Base-by-base conservation (phyloP, 2,888 invertebrate species). In the Apamea anceps region DNA sequence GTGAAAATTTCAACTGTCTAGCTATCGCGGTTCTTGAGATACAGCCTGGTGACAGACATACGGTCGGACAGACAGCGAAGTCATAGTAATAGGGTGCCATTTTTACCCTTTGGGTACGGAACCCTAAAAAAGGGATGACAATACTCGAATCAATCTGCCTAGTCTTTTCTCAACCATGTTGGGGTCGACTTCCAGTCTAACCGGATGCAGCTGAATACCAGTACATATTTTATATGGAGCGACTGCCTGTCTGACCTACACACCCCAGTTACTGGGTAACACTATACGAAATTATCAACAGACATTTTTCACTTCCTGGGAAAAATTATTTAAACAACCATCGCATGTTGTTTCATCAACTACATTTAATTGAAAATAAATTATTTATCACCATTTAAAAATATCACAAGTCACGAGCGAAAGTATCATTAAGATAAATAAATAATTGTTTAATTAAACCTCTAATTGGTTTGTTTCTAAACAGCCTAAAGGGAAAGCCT, bases 401-500 rank as follows among this genome's bases (percentile, higher is more conserved):
- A 70, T 6, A 28, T 12, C 42, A 28, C 15, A 54, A 72, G 28
- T 12, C 32, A 42, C 6, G 6, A 63, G 77, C 8, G 72, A 77
- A 81, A 81, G 72, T 57, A 37, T 48, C n/a, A 76, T 76, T 45
- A 28, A 51, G 6, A 25, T 62, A 62, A 25, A 81, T 21, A 77
- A 62, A 77, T 81, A 77, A 63, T 77, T 67, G 25, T 28, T 68
- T 18, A 68, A 57, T 72, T 42, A 63, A 74, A 32, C 45, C 10
- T 28, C 42, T 70, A 68, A 80, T 80, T 74, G 68, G 74, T 70
- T 60, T 57, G n/a, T 54, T 71, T 51, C 37, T 80, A 28, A 60
- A 28, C 18, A 21, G 13, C 2, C 4, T 63, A 57, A 72, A 62
- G 67, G 48, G 77, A 81, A 81, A 81, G 81, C n/a, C 13, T 62